phyloP scores from a whole-genome alignment of 2,797 vertebrate species.

The Aphelocoma californica region DNA sequence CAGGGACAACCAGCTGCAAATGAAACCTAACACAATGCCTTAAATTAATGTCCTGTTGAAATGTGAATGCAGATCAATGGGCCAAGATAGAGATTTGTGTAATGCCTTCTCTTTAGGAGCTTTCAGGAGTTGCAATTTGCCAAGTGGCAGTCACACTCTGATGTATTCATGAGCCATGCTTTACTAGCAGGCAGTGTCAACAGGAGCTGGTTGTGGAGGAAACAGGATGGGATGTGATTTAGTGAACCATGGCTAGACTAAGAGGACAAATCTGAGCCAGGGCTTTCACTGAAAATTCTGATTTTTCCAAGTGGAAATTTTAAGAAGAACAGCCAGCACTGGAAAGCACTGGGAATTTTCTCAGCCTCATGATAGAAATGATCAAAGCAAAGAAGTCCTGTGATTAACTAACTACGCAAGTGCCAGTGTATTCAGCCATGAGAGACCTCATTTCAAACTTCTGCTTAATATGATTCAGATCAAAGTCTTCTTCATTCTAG shows the following conservation, averaged over 20 bases:
- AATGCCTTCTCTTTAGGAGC: not conserved
- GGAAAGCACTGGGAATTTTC: not conserved
- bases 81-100: not conserved
- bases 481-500: constrained; percentile 8
- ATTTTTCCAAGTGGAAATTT: not conserved
- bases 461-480: constrained; percentile 10
- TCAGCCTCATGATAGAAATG: not conserved
- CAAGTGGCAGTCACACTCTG: not conserved
- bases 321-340: not conserved
- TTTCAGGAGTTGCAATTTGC: not conserved
- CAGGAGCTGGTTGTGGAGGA: not conserved
- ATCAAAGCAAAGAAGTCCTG: constrained; percentile 1
- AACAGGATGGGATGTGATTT: not conserved
- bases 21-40: fast-evolving
- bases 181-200: not conserved
- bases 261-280: not conserved
- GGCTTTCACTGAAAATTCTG: not conserved
- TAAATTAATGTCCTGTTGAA: not conserved
- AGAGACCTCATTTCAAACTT: constrained; percentile 7
- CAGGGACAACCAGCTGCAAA: not conserved
- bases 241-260: not conserved
- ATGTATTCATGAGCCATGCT: not conserved
- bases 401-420: constrained; percentile 7
- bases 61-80: not conserved
- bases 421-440: not conserved